A percentile compares a stretch with the other conserved stretches of the same genome.
These are phyloP conservation scores for Iselma pallidipennis DNA, from an alignment of 2,888 invertebrate genomes.

Conservation along the genomic window DNA sequence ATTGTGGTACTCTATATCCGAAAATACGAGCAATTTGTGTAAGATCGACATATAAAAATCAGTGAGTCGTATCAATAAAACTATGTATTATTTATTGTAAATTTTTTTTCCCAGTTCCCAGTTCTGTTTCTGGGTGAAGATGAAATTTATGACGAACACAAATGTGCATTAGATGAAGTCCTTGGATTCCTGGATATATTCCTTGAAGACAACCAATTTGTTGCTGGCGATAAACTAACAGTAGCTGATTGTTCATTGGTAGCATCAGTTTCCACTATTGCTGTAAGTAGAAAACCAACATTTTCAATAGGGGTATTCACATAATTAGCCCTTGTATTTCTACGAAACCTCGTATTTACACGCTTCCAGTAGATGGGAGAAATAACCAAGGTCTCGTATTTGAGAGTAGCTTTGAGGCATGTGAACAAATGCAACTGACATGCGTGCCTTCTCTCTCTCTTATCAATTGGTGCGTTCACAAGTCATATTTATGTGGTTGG, in stretches of 20 bases:
- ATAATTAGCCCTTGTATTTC: too few species aligned
- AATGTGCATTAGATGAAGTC: slow-evolving; percentile 61
- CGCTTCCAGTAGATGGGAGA: too few species aligned
- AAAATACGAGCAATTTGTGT: slow-evolving; percentile 67
- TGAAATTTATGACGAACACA: slow-evolving; percentile 60
- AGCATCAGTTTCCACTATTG: slow-evolving; percentile 61
- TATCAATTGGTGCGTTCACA: too few species aligned
- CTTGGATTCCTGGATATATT: slow-evolving; percentile 65
- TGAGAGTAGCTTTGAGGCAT: too few species aligned
- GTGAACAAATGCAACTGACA: too few species aligned
- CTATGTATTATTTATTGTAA: slow-evolving; percentile 5
- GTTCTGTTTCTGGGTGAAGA: slow-evolving; percentile 63
- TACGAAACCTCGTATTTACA: too few species aligned
- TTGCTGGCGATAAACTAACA: slow-evolving; percentile 64
- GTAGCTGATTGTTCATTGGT: slow-evolving; percentile 67
- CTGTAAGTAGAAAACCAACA: slow-evolving; percentile 53
- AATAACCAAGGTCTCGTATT: too few species aligned
- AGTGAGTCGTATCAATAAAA: neutral
- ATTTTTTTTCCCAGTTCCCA: slow-evolving; percentile 60
- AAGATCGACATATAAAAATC: slow-evolving; percentile 43
- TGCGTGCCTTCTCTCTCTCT: too few species aligned
- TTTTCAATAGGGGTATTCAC: too few species aligned
- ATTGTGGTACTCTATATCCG: slow-evolving; percentile 65
- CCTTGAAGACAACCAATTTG: slow-evolving; percentile 63
- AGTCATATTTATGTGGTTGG: too few species aligned